Evolutionary conservation across 2,888 invertebrate genomes (phyloP).

Genomic region (Troides oblongomaculatus): DNA sequence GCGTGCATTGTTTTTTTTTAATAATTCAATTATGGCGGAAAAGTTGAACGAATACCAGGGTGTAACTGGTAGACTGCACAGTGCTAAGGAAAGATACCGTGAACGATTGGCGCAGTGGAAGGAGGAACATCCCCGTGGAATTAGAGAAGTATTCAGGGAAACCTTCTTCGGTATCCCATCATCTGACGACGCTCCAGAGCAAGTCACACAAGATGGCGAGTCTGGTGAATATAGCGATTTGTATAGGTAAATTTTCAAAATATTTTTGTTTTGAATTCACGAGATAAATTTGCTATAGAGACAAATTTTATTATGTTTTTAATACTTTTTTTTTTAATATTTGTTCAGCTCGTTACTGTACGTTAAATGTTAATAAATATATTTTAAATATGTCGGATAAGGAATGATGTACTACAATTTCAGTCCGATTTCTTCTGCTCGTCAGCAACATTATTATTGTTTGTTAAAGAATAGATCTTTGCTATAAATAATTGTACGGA

Average conservation of each 20-base stretch:
- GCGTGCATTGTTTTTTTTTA: neutral
- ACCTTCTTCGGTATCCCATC: slow-evolving; percentile 66
- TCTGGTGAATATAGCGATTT: slow-evolving; percentile 63
- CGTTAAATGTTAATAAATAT: no score
- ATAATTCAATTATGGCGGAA: slow-evolving; percentile 81
- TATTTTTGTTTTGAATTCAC: neutral
- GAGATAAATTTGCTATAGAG: no score
- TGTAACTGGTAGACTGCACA: slow-evolving; percentile 84
- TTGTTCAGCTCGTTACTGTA: no score
- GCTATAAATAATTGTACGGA: no score
- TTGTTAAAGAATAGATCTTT: no score
- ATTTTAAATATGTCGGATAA: no score
- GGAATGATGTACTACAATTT: no score
- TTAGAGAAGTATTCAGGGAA: slow-evolving; percentile 74
- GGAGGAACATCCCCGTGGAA: slow-evolving; percentile 79
- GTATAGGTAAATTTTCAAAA: slow-evolving; percentile 52
- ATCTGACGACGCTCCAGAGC: slow-evolving; percentile 61
- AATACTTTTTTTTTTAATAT: no score
- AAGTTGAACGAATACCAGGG: slow-evolving; percentile 91
- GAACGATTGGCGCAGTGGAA: slow-evolving; percentile 83
- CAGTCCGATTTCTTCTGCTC: no score
- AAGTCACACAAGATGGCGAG: slow-evolving; percentile 61
- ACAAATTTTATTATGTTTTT: no score
- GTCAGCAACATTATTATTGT: no score
- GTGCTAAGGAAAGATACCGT: slow-evolving; percentile 81